Evolutionary conservation across 2,113 vertebrate genomes (phyloP).

Genomic region (Mohoua ochrocephala): DNA sequence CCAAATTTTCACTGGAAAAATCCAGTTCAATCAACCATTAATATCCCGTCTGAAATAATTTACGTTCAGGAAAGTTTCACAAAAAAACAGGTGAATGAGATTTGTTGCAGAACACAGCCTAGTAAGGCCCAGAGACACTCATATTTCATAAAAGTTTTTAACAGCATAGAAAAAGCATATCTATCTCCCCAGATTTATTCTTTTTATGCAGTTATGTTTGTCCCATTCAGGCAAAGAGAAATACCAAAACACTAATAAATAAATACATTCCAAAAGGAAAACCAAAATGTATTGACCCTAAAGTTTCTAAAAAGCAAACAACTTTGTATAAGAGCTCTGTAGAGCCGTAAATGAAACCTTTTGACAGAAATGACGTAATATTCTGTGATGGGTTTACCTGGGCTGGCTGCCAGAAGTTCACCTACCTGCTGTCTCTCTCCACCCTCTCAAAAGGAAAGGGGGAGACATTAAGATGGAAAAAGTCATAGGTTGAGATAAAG

Average conservation of each 20-base stretch:
- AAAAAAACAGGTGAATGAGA: background rate
- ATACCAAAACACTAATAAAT: background rate
- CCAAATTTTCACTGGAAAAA: background rate
- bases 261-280: background rate
- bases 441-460: background rate
- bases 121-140: background rate
- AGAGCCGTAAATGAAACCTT: background rate
- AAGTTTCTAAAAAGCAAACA: background rate
- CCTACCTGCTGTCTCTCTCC: background rate
- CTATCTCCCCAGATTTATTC: background rate
- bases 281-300: background rate
- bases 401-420: background rate
- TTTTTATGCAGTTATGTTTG: background rate
- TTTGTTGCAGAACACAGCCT: background rate
- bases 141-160: background rate
- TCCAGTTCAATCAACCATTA: background rate
- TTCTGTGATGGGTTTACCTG: background rate
- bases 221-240: background rate
- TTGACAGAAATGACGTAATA: background rate
- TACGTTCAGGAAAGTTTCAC: background rate
- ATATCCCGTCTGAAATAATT: background rate
- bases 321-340: background rate
- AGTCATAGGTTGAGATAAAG: background rate
- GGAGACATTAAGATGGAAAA: background rate
- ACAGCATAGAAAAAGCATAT: background rate